Percentiles rank a stretch among this genome's conserved stretches.
phyloP scores from a whole-genome alignment of 1,140 invertebrate species.

The Platyura marginata region DNA sequence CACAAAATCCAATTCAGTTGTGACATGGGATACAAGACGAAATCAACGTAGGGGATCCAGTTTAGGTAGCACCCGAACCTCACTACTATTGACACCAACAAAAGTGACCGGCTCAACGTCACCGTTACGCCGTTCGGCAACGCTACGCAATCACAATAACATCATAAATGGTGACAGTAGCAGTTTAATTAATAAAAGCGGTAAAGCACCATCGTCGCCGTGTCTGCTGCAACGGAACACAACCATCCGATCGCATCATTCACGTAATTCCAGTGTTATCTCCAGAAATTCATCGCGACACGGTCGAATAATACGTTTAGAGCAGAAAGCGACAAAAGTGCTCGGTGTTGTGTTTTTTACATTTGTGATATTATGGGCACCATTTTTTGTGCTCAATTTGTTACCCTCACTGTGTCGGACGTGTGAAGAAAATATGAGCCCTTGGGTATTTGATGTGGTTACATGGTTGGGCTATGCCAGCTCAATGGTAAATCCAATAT shows the following conservation, averaged over 20 bases:
- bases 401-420: constrained; percentile 56
- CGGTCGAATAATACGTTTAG: constrained; percentile 59
- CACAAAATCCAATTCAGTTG: constrained; percentile 26
- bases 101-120: constrained; percentile 22
- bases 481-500: constrained; percentile 85
- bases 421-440: constrained; percentile 52
- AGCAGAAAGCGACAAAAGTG: constrained; percentile 90
- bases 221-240: constrained; percentile 25
- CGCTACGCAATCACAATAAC: constrained; percentile 32
- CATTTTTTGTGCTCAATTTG: constrained; percentile 80
- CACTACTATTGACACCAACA: constrained; percentile 22
- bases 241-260: constrained; percentile 39
- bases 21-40: constrained; percentile 39
- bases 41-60: constrained; percentile 31
- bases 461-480: constrained; percentile 86
- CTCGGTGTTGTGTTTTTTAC: constrained; percentile 84
- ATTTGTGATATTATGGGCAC: constrained; percentile 84
- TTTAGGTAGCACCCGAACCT: constrained; percentile 36
- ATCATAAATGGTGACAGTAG: constrained; percentile 15
- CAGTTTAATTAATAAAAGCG: constrained; percentile 10
- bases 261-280: constrained; percentile 57
- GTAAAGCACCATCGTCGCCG: constrained; percentile 24
- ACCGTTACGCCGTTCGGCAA: constrained; percentile 32
- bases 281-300: constrained; percentile 61
- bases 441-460: constrained; percentile 65